Evolutionary conservation across 30 jellyfish, hydroid and myxozoan species (phyloP), one percentile per base, ranked within the genome.

Genomic region (Hydractinia echinata): DNA sequence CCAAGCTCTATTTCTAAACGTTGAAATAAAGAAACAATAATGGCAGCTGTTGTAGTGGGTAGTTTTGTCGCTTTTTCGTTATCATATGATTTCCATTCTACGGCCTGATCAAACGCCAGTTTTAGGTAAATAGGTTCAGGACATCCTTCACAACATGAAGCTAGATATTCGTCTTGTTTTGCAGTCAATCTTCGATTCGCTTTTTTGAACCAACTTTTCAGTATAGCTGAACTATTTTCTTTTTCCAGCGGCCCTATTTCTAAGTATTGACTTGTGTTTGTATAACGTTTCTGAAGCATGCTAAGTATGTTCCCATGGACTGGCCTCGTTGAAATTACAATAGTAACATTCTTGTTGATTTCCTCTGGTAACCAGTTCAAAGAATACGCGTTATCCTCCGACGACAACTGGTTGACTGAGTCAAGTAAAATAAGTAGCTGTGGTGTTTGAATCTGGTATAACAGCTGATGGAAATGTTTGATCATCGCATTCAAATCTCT

Each of bases 81-180:
- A 14, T 67, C 87, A 82, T 81, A 67, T 8, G 86, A 70, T 70
- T 67, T 81, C 88, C 88, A 81, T 5, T 67, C 48, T 16, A 15
- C 16, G 44, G 88, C 88, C 69, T 81, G 88, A 13, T 81, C 88
- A 13, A 81, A 81, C 7, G 53, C 69, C 48, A 81, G 44, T 48
- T 54, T 81, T 56, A 81, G 69, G 11, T 54, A 68, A 44, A 81
- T 8, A 10, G 88, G 88, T 20, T 67, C 49, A 5, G 87, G 10
- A 15, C 30, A 10, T 18, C 19, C n/a, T 69, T 48, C 76, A 51
- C 54, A 81, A 7, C 74, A 10, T 7, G 44, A 14, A 10, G 48
- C 13, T 51, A 81, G 51, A 53, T 48, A n/a, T 10, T 18, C 53
- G 6, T 48, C 16, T 20, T 81, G 88, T 52, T 5, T 30, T 5